Percentiles rank a stretch among this genome's conserved stretches.
Conservation (phyloP, 2,113 vertebrate species). For the Sorex araneus region DNA sequence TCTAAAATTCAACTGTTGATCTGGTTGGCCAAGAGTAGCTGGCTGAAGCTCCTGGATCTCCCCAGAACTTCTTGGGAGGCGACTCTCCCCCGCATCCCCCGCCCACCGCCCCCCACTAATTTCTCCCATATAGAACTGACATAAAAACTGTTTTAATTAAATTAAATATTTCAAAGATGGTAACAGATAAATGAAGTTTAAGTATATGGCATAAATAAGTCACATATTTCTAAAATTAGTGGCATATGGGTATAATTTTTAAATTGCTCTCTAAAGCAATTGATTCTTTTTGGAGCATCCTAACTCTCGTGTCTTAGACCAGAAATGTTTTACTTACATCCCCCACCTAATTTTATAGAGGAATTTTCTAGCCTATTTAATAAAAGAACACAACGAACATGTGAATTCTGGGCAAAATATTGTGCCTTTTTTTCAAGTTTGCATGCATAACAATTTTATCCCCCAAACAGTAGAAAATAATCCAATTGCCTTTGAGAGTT, state of each 20-base stretch:
- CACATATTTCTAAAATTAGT: constrained; percentile 72
- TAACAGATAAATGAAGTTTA: constrained; percentile 47
- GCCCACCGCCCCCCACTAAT: too few relatives aligned
- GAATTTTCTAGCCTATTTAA: neutral
- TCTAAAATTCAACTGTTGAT: too few relatives aligned
- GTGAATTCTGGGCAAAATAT: neutral
- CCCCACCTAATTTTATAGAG: neutral
- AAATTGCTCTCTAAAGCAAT: neutral
- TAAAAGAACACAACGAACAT: constrained; percentile 19
- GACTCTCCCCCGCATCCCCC: neutral
- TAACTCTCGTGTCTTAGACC: neutral
- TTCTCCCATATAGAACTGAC: neutral
- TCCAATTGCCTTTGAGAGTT: neutral
- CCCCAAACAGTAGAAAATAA: neutral
- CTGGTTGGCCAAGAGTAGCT: too few relatives aligned
- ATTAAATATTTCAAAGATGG: constrained; percentile 68
- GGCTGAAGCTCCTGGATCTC: too few relatives aligned
- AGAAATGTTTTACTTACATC: constrained; percentile 20
- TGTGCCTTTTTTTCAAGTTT: neutral
- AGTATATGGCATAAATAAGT: constrained; percentile 65
- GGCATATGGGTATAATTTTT: constrained; percentile 42
- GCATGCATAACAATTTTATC: neutral
- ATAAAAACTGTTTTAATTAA: constrained; percentile 52
- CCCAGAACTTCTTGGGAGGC: too few relatives aligned
- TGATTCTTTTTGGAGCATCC: neutral